Evolutionary conservation across 2,797 vertebrate species (phyloP), one percentile per base, ranked within the genome.

Genomic region (Astyanax mexicanus): DNA sequence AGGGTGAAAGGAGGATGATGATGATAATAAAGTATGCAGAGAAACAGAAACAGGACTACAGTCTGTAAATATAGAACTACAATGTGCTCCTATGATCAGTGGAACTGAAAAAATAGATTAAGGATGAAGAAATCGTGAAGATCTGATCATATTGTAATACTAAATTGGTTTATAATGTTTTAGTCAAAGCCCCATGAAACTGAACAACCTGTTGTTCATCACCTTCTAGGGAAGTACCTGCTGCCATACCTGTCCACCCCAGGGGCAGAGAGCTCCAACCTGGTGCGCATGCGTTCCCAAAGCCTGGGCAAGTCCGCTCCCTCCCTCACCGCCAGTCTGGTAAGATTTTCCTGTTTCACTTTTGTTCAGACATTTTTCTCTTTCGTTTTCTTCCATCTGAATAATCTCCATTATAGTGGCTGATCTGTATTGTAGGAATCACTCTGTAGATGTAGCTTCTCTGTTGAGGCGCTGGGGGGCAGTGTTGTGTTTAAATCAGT

Each of bases 301-400:
- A 93, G 95, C 40, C 90, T 97, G 0, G 98, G 98, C 6, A 96
- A 98, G 86, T 99, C 98, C 0, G 98, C 98, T 32, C 98, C 97
- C 17, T 97, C 95, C 0, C 95, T 99, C 75, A 96, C 95, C 1
- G 96, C 94, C 83, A 95, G 88, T 83, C 83, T 93, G 94, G 98
- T 99, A 85, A 95, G 96, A 96, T 52, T 64, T 40, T 21, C 38
- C 17, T 0, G 35, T 40, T 61, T 42, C 4, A 19, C 25, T 23
- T 27, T 64, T 7, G 29, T 15, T 35, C n/a, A n/a, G 29, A 11
- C n/a, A 5, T n/a, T 38, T 12, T 35, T n/a, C n/a, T n/a, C n/a
- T n/a, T n/a, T n/a, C 6, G n/a, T 40, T 13, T 37, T 19, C 9
- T n/a, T 21, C 19, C 10, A n/a, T 37, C n/a, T 9, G 32, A n/a